Base-by-base conservation (phyloP, 1,140 invertebrate genomes). In the Sipha flava region DNA sequence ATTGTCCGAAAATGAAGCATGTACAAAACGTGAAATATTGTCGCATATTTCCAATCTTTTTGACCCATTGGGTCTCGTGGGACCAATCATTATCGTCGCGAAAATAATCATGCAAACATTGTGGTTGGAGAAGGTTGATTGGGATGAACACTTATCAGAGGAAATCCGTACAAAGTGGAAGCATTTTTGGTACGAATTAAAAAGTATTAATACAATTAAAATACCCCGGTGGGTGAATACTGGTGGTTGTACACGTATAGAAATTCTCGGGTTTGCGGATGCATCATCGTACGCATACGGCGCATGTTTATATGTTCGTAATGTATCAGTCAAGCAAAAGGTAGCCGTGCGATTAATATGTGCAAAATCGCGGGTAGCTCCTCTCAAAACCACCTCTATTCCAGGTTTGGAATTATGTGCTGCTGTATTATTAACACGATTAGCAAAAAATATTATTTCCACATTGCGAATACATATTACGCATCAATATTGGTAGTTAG, bases 341-440 rank as follows among this genome's bases (percentile, higher is more conserved):
- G n/a, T 7, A 21, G 37, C 49, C 3, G 73, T 82, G 7, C 79
- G 82, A 18, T 66, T 86, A 45, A 21, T 86, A 31, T 70, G 81
- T 21, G 73, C 52, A 9, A 80, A 77, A 54, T 73, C 80, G 5
- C 45, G 80, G 12, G 80, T 80, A 40, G 34, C 49, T 10, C 80
- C 80, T 21, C 34, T 80, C 6, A 75, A 80, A 52, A 31, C n/a
- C 10, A 57, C 52, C 7, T 80, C 80, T 16, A 21, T 80, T 14
- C 68, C 68, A n/a, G 29, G 37, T 21, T 40, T 80, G 31, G 80
- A 80, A 59, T 49, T 80, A 14, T 80, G 80, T 43, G 66, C 34
- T 9, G 80, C 64, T 37, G 47, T 54, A n/a, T 54, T 80, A 40
- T 49, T 75, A 26, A n/a, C 80, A 37, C 10, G 21, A 73, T 49